phyloP scores from a whole-genome alignment of 1,140 invertebrate species.

The Harlomillsia oculata region DNA sequence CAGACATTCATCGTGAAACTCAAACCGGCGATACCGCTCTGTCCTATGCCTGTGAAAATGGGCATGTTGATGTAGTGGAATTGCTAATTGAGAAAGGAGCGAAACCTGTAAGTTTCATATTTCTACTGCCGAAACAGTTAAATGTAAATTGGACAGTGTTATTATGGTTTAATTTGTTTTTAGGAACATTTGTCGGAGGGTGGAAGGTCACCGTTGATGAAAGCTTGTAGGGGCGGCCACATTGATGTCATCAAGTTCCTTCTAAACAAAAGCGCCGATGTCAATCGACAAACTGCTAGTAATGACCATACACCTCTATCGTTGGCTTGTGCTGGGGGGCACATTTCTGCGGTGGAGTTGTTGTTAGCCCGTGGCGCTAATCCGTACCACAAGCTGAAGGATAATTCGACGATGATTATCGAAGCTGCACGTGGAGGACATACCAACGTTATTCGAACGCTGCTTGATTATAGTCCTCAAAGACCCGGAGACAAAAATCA shows the following conservation, averaged over 20 bases:
- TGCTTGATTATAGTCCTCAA: constrained; percentile 86
- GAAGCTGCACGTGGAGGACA: constrained; percentile 97
- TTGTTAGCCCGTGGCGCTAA: constrained; percentile 82
- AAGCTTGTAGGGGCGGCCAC: constrained; percentile 97
- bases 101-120: constrained; percentile 53
- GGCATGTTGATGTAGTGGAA: constrained; percentile 87
- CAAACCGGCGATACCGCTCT: constrained; percentile 94
- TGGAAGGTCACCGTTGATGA: constrained; percentile 92
- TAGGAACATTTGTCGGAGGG: constrained; percentile 88
- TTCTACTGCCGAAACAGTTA: background rate
- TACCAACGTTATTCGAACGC: constrained; percentile 82
- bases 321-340: constrained; percentile 91
- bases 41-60: constrained; percentile 93
- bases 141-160: background rate
- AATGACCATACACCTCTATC: constrained; percentile 97
- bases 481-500: constrained; percentile 38
- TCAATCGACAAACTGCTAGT: constrained; percentile 87
- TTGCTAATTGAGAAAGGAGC: constrained; percentile 78
- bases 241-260: constrained; percentile 95
- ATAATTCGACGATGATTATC: constrained; percentile 96
- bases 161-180: constrained; percentile 24
- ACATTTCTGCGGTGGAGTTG: constrained; percentile 82
- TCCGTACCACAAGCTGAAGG: constrained; percentile 90
- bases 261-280: constrained; percentile 84
- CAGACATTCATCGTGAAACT: constrained; percentile 87